A percentile compares a stretch with the other conserved stretches of the same genome.
Evolutionary conservation across 2,113 vertebrate species (phyloP).

Genomic region (Oxyruncus cristatus): DNA sequence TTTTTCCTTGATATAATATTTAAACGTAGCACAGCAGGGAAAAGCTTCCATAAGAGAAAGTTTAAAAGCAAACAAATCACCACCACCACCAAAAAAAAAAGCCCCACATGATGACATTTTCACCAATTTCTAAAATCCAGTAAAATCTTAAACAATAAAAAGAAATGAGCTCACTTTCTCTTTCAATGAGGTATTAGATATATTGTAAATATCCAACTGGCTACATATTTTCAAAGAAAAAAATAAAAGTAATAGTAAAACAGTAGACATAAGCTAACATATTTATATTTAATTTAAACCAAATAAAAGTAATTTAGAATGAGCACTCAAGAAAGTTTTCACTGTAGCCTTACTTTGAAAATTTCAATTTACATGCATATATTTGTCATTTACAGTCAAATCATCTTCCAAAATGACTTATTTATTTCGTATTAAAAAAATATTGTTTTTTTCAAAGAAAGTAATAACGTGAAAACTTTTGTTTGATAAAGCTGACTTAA

Average conservation of each 20-base stretch:
- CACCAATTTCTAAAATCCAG: background rate
- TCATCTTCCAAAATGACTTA: background rate
- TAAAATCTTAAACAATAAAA: background rate
- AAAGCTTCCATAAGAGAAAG: background rate
- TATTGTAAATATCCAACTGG: background rate
- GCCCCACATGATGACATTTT: fast-evolving
- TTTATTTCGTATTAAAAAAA: background rate
- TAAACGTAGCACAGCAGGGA: background rate
- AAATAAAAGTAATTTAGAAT: background rate
- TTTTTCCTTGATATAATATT: background rate
- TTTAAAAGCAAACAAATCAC: background rate
- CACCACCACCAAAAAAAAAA: background rate
- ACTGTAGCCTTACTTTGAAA: background rate
- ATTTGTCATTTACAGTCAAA: background rate
- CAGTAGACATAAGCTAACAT: background rate
- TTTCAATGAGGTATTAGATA: background rate
- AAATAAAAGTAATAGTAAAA: background rate
- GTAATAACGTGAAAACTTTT: background rate
- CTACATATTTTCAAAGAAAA: background rate
- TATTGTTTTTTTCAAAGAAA: background rate
- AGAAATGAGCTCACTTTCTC: background rate
- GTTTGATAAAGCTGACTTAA: background rate
- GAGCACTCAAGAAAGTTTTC: background rate
- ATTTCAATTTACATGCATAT: background rate
- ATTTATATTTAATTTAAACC: background rate